phyloP scores from a whole-genome alignment of 2,888 invertebrate species.

The Apamea crenata region DNA sequence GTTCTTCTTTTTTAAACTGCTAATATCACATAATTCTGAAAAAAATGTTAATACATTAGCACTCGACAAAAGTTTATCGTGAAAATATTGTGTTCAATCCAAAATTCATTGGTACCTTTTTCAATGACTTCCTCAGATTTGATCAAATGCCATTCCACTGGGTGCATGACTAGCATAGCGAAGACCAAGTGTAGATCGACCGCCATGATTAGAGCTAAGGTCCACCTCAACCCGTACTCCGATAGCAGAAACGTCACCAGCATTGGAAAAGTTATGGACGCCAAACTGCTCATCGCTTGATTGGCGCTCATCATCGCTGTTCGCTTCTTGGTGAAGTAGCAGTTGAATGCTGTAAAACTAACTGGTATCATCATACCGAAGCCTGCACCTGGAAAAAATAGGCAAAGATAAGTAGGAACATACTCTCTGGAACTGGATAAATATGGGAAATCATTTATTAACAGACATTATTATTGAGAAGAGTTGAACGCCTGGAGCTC shows the following conservation, averaged over 20 bases:
- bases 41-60: background rate
- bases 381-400: slow-evolving; percentile 90
- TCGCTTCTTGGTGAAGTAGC: slow-evolving; percentile 93
- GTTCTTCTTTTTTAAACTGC: slow-evolving; percentile 65
- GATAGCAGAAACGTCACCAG: slow-evolving; percentile 91
- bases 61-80: background rate
- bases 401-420: background rate
- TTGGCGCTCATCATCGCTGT: slow-evolving; percentile 94
- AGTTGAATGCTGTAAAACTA: slow-evolving; percentile 93
- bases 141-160: slow-evolving; percentile 93
- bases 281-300: slow-evolving; percentile 93
- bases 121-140: slow-evolving; percentile 66
- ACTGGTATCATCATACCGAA: slow-evolving; percentile 94
- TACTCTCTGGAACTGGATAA: background rate
- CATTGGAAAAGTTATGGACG: slow-evolving; percentile 92
- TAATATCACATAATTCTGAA: slow-evolving; percentile 49
- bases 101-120: slow-evolving; percentile 63
- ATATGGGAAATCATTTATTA: background rate
- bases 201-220: slow-evolving; percentile 92
- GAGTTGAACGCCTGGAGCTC: background rate
- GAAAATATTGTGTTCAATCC: background rate
- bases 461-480: background rate
- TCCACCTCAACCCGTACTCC: slow-evolving; percentile 93
- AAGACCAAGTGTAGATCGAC: slow-evolving; percentile 92
- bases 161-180: slow-evolving; percentile 93